Percentiles rank a stretch among this genome's conserved stretches.
These are phyloP conservation scores for Dermatemys mawii DNA, from an alignment of 2,113 vertebrate genomes.

Conservation along the genomic window DNA sequence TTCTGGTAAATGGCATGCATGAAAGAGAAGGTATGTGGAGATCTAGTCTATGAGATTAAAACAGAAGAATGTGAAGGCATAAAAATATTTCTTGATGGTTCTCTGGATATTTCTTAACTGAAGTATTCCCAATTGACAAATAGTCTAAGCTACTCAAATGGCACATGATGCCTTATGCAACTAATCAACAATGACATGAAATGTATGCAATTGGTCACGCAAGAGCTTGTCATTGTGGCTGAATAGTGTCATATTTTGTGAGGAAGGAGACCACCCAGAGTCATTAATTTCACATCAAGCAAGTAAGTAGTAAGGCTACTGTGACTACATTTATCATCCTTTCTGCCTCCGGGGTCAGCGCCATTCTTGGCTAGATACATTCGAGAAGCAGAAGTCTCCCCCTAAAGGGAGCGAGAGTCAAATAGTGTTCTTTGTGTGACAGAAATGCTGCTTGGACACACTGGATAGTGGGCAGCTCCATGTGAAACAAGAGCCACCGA, in stretches of 20 bases:
- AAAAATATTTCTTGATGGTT: not conserved
- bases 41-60: not conserved
- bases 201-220: not conserved
- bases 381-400: not conserved
- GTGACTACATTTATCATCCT: not conserved
- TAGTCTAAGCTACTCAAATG: not conserved
- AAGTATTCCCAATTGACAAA: not conserved
- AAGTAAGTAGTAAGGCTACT: not conserved
- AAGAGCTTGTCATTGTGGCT: not conserved
- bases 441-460: not conserved
- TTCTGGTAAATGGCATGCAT: too few relatives aligned
- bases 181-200: not conserved
- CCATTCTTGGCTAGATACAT: conserved; percentile 4
- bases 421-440: not conserved
- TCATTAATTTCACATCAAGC: not conserved
- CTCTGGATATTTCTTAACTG: not conserved
- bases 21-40: not conserved
- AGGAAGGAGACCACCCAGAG: not conserved
- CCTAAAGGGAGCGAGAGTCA: not conserved
- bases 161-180: not conserved
- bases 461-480: not conserved
- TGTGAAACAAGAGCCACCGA: not conserved
- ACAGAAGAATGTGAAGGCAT: not conserved
- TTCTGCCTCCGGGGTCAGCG: not conserved
- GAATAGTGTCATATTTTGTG: fast-evolving